Evolutionary conservation across 2,797 vertebrate species (phyloP).

Genomic region (Sebastes baramenuke): DNA sequence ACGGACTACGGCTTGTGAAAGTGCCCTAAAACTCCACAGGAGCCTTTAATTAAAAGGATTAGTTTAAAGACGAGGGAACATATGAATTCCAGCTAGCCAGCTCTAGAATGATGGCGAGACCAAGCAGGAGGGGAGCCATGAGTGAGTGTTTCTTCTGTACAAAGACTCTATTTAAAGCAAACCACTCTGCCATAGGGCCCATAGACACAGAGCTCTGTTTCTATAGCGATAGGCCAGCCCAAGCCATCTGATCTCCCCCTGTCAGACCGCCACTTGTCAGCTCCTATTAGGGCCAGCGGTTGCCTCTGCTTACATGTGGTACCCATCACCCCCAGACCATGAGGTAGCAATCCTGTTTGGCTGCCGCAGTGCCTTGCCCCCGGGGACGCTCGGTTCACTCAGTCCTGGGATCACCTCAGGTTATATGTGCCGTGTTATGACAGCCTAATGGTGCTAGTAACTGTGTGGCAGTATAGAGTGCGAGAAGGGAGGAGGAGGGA

Average conservation of each 20-base stretch:
- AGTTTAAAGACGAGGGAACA: not conserved
- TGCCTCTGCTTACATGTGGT: constrained; percentile 67
- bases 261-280: constrained; percentile 67
- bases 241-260: constrained; percentile 46
- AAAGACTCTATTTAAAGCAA: constrained; percentile 66
- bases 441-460: constrained; percentile 68
- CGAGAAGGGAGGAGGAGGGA: not conserved
- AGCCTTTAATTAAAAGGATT: constrained; percentile 22
- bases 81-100: not conserved
- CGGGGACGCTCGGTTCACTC: constrained; percentile 44
- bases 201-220: constrained; percentile 42
- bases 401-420: constrained; percentile 62
- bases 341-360: constrained; percentile 45
- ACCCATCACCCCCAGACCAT: constrained; percentile 58
- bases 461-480: constrained; percentile 35
- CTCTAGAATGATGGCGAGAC: not conserved
- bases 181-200: constrained; percentile 1
- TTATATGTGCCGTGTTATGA: constrained; percentile 68
- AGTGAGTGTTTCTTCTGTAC: constrained; percentile 29
- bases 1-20: too few species aligned
- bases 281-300: constrained; percentile 51
- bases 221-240: constrained; percentile 33
- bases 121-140: not conserved
- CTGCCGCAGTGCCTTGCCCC: constrained; percentile 25
- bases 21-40: not conserved